Evolutionary conservation across 2,888 invertebrate genomes (phyloP).

Genomic region (Trisateles emortualis): DNA sequence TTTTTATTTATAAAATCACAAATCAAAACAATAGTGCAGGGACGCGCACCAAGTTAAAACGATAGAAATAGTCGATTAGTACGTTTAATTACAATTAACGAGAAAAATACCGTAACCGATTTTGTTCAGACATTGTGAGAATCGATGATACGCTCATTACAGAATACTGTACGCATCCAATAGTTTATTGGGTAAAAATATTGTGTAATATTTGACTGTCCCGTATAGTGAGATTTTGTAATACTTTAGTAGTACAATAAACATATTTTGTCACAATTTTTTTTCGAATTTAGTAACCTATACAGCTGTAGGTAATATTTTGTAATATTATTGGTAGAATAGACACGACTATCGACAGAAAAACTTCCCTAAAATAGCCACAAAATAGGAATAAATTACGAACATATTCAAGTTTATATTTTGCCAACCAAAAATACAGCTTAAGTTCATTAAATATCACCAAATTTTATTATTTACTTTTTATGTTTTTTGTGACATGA

Average conservation of each 20-base stretch:
- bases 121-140: slow-evolving; percentile 55
- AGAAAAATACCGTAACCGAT: slow-evolving; percentile 59
- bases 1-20: slow-evolving; percentile 1
- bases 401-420: too few species aligned
- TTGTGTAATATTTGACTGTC: slow-evolving; percentile 45
- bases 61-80: slow-evolving; percentile 50
- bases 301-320: too few species aligned
- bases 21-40: slow-evolving; percentile 34
- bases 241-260: slow-evolving; percentile 18
- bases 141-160: slow-evolving; percentile 60
- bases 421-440: too few species aligned
- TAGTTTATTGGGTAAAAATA: slow-evolving; percentile 43
- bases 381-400: too few species aligned
- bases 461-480: too few species aligned
- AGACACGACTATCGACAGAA: too few species aligned
- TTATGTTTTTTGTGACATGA: too few species aligned
- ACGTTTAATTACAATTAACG: slow-evolving; percentile 53
- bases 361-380: too few species aligned
- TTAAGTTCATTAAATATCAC: too few species aligned
- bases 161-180: slow-evolving; percentile 41
- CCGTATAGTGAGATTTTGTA: slow-evolving; percentile 40
- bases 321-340: too few species aligned
- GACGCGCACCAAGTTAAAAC: slow-evolving; percentile 25
- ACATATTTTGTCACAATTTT: neutral
- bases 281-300: too few species aligned